Evolutionary conservation across 2,797 vertebrate species (phyloP).

Genomic region (Nyctalus aviator): DNA sequence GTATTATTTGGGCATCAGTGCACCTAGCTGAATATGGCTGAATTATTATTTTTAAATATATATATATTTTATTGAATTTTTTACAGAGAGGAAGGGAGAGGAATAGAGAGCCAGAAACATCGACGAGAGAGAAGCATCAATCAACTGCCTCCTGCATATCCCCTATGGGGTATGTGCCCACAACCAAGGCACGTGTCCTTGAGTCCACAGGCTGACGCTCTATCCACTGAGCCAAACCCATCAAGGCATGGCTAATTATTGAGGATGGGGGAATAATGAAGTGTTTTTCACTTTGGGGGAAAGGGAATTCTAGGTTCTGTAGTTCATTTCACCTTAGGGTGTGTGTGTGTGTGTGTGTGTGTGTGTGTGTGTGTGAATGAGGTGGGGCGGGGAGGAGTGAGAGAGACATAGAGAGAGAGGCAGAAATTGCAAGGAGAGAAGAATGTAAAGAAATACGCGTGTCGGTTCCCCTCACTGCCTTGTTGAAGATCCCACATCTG

Average conservation of each 20-base stretch:
- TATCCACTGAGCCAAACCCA: too few species aligned
- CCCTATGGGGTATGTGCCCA: too few species aligned
- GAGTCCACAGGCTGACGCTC: too few species aligned
- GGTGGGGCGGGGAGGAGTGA: neutral
- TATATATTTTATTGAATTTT: too few species aligned
- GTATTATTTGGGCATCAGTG: neutral
- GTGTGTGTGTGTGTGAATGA: neutral
- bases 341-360: neutral
- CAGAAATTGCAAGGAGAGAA: neutral
- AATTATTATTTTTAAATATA: too few species aligned
- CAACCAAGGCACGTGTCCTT: too few species aligned
- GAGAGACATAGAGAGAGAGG: neutral
- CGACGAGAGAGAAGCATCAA: too few species aligned
- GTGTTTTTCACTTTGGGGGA: neutral
- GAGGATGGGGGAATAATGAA: neutral
- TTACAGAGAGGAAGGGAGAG: too few species aligned
- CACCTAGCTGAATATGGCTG: neutral
- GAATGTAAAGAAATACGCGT: neutral
- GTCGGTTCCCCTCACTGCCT: neutral
- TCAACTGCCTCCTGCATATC: too few species aligned
- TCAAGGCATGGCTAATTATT: neutral
- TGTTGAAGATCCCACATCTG: neutral
- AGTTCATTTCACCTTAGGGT: slow-evolving; percentile 30
- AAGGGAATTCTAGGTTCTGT: neutral
- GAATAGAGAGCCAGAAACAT: too few species aligned